Conservation (phyloP, 53 echinoderm and acorn worm species). For the Paracentrotus lividus region DNA sequence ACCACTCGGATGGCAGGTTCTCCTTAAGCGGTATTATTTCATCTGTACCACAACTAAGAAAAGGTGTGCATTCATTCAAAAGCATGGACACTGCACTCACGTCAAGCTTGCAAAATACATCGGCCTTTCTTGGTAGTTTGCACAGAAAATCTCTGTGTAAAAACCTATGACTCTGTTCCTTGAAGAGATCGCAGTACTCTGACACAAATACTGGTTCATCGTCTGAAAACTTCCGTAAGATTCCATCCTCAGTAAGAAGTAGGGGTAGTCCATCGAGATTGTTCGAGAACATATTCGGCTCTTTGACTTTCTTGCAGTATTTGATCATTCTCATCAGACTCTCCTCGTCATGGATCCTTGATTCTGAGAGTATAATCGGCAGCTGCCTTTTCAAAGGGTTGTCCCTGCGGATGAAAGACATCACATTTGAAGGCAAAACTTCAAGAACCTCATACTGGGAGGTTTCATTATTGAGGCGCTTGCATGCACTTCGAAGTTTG, state of each 20-base stretch:
- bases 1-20: neutral
- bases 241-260: conserved; percentile 7
- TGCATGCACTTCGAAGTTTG: neutral
- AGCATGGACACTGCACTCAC: neutral
- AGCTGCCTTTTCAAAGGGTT: conserved; percentile 45
- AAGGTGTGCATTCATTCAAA: neutral
- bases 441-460: neutral
- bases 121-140: neutral
- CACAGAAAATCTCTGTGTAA: neutral
- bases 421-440: neutral
- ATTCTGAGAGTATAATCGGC: neutral
- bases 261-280: conserved; percentile 39
- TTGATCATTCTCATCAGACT: conserved; percentile 1
- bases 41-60: neutral
- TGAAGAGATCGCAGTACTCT: conserved; percentile 12
- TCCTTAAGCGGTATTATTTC: neutral
- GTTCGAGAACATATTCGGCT: neutral
- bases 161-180: neutral
- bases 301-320: conserved; percentile 26
- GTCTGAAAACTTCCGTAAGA: neutral
- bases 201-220: conserved; percentile 16
- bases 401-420: neutral
- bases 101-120: conserved; percentile 28
- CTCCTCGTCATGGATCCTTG: neutral
- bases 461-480: neutral